Conservation (phyloP, 2,888 invertebrate genomes). For the Diarsia dahlii region DNA sequence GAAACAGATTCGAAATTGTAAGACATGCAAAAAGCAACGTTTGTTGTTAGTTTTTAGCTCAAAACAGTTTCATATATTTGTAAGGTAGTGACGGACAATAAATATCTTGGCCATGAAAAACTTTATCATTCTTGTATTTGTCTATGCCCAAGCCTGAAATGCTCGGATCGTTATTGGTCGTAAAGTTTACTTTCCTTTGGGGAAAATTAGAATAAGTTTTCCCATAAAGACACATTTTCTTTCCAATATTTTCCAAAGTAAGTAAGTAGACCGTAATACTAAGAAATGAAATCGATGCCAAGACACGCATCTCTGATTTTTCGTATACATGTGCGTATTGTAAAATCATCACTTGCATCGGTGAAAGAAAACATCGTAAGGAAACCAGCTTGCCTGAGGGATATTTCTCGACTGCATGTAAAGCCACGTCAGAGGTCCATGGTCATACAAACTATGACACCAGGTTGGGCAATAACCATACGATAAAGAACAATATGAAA, state of each 20-base stretch:
- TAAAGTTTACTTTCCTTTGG: constrained; percentile 6
- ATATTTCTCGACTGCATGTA: no score
- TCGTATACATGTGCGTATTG: no score
- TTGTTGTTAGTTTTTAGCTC: constrained; percentile 83
- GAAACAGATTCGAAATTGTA: constrained; percentile 93
- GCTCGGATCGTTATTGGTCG: neutral
- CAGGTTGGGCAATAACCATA: no score
- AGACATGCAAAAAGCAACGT: constrained; percentile 93
- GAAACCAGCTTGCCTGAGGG: no score
- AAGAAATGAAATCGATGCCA: neutral
- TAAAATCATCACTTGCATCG: no score
- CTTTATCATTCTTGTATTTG: neutral
- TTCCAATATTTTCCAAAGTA: neutral
- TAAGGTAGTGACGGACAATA: constrained; percentile 10
- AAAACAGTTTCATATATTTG: constrained; percentile 10
- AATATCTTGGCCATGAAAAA: neutral
- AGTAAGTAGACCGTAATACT: no score
- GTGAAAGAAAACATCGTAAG: no score
- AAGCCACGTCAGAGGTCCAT: no score
- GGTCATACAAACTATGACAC: no score
- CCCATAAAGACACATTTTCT: neutral
- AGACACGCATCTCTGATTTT: no score
- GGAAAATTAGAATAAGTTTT: neutral
- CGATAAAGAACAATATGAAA: neutral
- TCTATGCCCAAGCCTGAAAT: neutral